phyloP scores from a whole-genome alignment of 2,113 vertebrate species.

The Xerus inauris region DNA sequence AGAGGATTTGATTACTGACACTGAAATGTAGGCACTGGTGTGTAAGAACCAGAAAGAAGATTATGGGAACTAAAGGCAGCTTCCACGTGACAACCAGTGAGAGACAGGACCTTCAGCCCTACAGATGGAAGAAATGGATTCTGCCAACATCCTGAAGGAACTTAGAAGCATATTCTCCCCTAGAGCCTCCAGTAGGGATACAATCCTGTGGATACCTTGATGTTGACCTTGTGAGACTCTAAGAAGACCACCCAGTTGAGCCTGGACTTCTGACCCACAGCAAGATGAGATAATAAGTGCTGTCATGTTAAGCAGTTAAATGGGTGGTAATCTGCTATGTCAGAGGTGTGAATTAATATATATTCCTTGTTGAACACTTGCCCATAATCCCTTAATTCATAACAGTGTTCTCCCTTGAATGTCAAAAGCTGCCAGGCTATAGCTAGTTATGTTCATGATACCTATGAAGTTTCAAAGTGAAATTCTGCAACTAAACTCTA shows the following conservation, averaged over 20 bases:
- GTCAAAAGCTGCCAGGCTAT: not conserved
- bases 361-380: not conserved
- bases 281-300: not conserved
- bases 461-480: slow-evolving; percentile 36
- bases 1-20: not conserved
- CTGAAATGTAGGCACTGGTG: not conserved
- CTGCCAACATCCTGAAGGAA: not conserved
- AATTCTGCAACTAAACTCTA: slow-evolving; percentile 44
- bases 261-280: not conserved
- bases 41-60: not conserved
- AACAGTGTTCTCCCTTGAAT: not conserved
- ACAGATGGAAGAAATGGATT: not conserved
- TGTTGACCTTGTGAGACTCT: not conserved
- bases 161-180: not conserved
- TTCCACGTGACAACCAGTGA: not conserved
- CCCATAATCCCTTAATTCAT: not conserved
- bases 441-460: not conserved
- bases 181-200: not conserved
- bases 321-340: not conserved
- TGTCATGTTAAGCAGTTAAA: slow-evolving; percentile 5
- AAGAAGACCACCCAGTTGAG: not conserved
- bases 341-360: not conserved
- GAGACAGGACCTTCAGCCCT: not conserved
- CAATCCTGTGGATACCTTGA: not conserved
- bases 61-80: not conserved